Evolutionary conservation across 2,888 invertebrate genomes (phyloP).

Genomic region (Lottia gigantea): DNA sequence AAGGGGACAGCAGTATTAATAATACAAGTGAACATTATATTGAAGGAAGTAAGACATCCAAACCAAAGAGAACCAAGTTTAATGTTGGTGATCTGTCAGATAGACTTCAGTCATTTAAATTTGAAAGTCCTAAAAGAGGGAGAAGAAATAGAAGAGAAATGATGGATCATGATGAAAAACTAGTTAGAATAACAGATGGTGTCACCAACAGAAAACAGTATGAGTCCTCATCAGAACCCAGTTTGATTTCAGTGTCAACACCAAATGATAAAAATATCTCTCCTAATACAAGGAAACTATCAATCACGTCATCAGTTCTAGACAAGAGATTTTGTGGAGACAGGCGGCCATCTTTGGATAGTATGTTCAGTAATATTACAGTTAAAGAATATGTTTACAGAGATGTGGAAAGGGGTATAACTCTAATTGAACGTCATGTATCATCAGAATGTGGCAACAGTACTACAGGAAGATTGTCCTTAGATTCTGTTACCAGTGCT

Average conservation of each 20-base stretch:
- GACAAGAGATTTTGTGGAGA: not conserved
- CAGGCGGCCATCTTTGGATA: slow-evolving; percentile 34
- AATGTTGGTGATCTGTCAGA: not conserved
- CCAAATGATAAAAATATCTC: not conserved
- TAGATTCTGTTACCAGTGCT: slow-evolving; percentile 43
- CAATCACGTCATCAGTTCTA: not conserved
- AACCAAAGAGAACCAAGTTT: no score
- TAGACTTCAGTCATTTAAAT: slow-evolving; percentile 2
- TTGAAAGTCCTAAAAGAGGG: not conserved
- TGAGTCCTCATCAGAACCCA: not conserved
- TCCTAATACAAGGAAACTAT: not conserved
- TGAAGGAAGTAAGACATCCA: not conserved
- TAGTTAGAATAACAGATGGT: not conserved
- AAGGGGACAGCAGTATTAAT: not conserved
- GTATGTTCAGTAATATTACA: slow-evolving; percentile 43
- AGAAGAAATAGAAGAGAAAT: not conserved
- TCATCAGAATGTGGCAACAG: slow-evolving; percentile 52
- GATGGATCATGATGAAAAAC: not conserved
- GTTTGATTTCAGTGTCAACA: not conserved
- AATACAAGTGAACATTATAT: not conserved
- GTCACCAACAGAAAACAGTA: not conserved
- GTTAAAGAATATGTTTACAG: slow-evolving; percentile 51
- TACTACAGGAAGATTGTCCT: slow-evolving; percentile 39
- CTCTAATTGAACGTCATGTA: slow-evolving; percentile 50
- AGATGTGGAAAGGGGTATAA: slow-evolving; percentile 52